Conservation (phyloP, 2,113 vertebrate species). For the Garra rufa region DNA sequence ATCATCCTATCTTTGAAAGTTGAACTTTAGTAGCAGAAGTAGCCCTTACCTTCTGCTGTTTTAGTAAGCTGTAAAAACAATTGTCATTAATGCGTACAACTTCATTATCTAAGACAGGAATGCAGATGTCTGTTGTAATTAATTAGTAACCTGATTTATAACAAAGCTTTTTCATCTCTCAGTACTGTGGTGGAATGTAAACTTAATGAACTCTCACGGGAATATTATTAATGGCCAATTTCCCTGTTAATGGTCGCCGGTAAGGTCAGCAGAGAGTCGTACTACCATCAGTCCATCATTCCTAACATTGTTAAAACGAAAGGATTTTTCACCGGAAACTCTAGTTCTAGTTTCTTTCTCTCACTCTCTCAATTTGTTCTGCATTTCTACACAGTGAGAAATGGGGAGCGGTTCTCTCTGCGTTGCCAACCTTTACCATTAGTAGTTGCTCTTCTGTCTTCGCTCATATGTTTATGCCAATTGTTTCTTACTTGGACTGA, state of each 20-base stretch:
- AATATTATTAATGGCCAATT: conserved; percentile 28
- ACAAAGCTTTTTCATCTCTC: not conserved
- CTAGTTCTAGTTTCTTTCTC: not conserved
- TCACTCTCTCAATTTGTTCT: not conserved
- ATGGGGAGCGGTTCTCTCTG: conserved; percentile 17
- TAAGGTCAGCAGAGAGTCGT: conserved; percentile 7
- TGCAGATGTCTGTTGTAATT: not conserved
- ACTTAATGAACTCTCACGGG: not conserved
- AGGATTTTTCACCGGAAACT: not conserved
- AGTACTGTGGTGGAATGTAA: not conserved
- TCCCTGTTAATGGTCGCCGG: not conserved
- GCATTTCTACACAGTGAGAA: conserved; percentile 27
- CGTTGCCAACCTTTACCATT: not conserved
- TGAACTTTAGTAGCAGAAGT: not conserved
- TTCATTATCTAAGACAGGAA: not conserved
- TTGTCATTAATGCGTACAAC: not conserved
- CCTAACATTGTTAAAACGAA: not conserved
- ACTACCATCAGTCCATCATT: not conserved
- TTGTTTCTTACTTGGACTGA: not conserved
- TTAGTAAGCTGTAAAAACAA: not conserved
- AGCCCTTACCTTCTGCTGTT: not conserved
- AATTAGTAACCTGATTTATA: not conserved
- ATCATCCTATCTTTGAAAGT: not conserved
- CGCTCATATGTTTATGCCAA: not conserved
- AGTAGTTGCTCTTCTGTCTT: not conserved